Base-by-base conservation (phyloP, 1,140 invertebrate species). In the Drosophila rufa region DNA sequence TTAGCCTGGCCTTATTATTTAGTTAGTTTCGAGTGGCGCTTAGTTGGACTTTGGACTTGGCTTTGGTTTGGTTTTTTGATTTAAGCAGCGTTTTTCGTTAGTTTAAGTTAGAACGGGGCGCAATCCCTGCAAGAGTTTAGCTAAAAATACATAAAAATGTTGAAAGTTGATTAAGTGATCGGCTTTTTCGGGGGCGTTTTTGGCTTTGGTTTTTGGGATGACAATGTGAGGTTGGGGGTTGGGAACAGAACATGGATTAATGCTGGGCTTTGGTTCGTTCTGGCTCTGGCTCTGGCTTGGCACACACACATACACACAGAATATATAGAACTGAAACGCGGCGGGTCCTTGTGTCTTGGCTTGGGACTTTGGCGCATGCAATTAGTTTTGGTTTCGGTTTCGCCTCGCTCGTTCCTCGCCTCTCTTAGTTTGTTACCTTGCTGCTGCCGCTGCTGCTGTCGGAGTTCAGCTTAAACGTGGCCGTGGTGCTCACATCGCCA, bases 101-200 rank as follows among this genome's bases (percentile, higher is more conserved):
- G 47, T 76, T 87, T 38, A 64, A 70, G 58, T 82, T 84, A 84
- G 80, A 85, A 71, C 53, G 56, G 75, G 73, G 62, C 75, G 85
- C 78, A 78, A 82, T 76, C 85, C 82, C 86, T 90, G 85, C 79
- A 81, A 90, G 71, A 85, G 79, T 82, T 82, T 77, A 90, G 82
- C 86, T 91, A 90, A 90, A 90, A 90, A 85, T 90, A 90, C 87
- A 91, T 82, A 90, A 69, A 90, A 79, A 83, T 80, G 79, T 70
- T 47, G 42, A 65, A 65, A 84, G 57, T 75, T 59, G 78, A 81
- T 80, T 82, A 86, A 61, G 79, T 86, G 79, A 51, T 65, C 62
- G 45, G 62, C 36, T 25, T 61, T 58, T 33, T 27, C 15, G 40
- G 57, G 51, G 19, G 2, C 3, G 19, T 36, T 11, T 51, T 48